Evolutionary conservation across 64 coral and sea anemone genomes (phyloP), one percentile per base, ranked within the genome.

Genomic region (Montipora foliosa): DNA sequence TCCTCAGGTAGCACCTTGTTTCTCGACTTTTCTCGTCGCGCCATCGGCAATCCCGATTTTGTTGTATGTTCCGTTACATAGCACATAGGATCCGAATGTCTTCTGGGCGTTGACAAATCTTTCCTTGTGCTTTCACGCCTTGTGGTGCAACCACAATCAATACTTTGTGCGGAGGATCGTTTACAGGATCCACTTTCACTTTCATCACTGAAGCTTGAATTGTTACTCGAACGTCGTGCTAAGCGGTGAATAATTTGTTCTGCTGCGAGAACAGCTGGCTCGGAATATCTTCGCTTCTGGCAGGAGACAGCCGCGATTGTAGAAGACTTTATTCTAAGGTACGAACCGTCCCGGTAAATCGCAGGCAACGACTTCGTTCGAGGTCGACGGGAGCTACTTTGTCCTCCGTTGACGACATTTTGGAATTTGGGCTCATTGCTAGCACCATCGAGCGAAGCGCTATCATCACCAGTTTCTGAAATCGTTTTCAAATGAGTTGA

Each of bases 201-300:
- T 86, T 86, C 82, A 86, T 49, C 47, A 66, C 76, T 49, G 15
- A 78, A 45, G 19, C 76, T 78, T 13, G 11, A 78, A 14, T 66
- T 72, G 82, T 86, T 64, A 86, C 37, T 72, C 47, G 64, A 50
- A 86, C 62, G 46, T 5, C 47, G 66, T 20, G 82, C 67, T 72
- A 86, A 86, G 82, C 82, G 62, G 45, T 86, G 82, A 86, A 86
- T 71, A 86, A 72, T 86, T 24, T 72, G 17, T 9, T 86, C 44
- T 64, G 82, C 19, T 50, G 62, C 19, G 7, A 86, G 17, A 11
- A 45, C 64, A 86, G 62, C 17, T 86, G 82, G 82, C 45, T 86
- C 82, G 29, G 82, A 86, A 86, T 86, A 86, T 86, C 82, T 86
- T 44, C 82, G 82, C 64, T 72, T 70, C 44, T 78, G 76, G 68